Evolutionary conservation across 2,888 invertebrate genomes (phyloP).

Genomic region (Lomographa bimaculata): DNA sequence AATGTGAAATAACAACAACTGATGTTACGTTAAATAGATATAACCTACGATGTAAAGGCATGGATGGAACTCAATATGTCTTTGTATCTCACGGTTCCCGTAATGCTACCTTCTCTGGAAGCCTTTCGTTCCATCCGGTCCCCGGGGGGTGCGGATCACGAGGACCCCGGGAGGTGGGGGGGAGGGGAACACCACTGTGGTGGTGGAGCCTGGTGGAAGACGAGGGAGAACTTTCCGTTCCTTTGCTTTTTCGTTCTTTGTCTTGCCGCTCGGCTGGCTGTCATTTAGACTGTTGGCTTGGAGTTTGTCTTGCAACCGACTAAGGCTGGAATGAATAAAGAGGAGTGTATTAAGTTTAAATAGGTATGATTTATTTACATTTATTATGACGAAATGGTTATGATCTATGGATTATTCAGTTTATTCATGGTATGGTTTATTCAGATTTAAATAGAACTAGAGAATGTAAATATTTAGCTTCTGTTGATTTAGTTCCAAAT

Average conservation of each 20-base stretch:
- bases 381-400: no score
- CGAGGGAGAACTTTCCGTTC: constrained; percentile 70
- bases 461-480: no score
- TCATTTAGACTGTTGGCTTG: constrained; percentile 73
- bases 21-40: constrained; percentile 9
- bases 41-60: constrained; percentile 37
- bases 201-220: constrained; percentile 62
- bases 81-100: constrained; percentile 29
- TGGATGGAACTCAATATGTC: constrained; percentile 55
- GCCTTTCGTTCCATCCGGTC: constrained; percentile 89
- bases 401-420: no score
- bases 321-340: constrained; percentile 65
- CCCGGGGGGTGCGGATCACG: constrained; percentile 89
- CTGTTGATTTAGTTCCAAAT: no score
- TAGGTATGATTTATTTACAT: no score
- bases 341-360: no score
- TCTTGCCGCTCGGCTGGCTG: constrained; percentile 57
- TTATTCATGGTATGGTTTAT: no score
- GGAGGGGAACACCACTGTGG: constrained; percentile 65
- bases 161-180: constrained; percentile 75
- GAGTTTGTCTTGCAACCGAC: constrained; percentile 71
- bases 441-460: no score
- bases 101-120: constrained; percentile 74
- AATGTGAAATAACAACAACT: constrained; percentile 36
- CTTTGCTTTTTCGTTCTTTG: constrained; percentile 65